Conservation (phyloP, 1,140 invertebrate species). For the Bathynomus jamesi region DNA sequence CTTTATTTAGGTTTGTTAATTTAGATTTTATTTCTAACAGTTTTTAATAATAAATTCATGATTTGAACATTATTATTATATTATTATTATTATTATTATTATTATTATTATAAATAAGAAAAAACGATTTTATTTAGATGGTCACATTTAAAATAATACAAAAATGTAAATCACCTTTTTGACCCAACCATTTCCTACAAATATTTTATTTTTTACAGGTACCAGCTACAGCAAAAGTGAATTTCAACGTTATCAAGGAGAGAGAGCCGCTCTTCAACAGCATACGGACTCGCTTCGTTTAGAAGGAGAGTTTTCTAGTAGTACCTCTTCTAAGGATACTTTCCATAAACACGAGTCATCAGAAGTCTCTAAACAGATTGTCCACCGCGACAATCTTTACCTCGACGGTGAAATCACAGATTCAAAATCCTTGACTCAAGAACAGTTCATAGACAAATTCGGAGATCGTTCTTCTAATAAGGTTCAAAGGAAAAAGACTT, state of each 20-base stretch:
- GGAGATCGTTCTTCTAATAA: neutral
- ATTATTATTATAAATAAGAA: too few relatives aligned
- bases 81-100: too few relatives aligned
- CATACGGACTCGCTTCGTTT: slow-evolving; percentile 48
- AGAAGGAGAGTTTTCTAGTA: slow-evolving; percentile 50
- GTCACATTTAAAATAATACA: too few relatives aligned
- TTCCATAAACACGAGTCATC: slow-evolving; percentile 20
- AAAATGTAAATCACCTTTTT: too few relatives aligned
- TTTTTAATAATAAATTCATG: too few relatives aligned
- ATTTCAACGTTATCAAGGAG: slow-evolving; percentile 33
- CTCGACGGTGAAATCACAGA: slow-evolving; percentile 48
- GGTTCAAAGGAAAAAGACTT: slow-evolving; percentile 57
- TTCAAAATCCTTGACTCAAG: slow-evolving; percentile 48
- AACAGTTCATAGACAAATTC: slow-evolving; percentile 60
- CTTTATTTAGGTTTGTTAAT: too few relatives aligned
- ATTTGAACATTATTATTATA: too few relatives aligned
- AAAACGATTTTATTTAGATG: too few relatives aligned
- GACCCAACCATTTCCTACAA: too few relatives aligned
- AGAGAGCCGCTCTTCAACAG: slow-evolving; percentile 44
- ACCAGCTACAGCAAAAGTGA: neutral
- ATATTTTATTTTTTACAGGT: neutral
- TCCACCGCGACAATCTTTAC: slow-evolving; percentile 40
- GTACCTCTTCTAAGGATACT: slow-evolving; percentile 23
- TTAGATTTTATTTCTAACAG: too few relatives aligned
- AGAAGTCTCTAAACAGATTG: slow-evolving; percentile 14